Base-by-base conservation (phyloP, 2,888 invertebrate species). In the Tipula helvola region DNA sequence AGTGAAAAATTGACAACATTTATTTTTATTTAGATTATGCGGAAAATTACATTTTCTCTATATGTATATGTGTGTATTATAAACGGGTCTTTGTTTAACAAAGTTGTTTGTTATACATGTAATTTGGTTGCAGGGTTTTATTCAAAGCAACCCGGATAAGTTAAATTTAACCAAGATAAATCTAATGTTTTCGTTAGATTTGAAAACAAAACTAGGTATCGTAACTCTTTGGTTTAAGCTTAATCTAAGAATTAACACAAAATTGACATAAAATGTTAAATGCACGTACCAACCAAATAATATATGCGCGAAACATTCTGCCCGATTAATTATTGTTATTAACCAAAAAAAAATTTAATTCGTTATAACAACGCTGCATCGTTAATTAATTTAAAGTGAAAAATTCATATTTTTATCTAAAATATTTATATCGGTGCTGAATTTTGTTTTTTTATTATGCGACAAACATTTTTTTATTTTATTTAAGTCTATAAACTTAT, bases 11-110 rank as follows among this genome's bases (percentile, higher is more conserved):
- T 57, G 52, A 57, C 52, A 57, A 57, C 52, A 57, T 88, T 88
- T 88, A 88, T 89, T 89, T 88, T 89, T 88, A 88, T 88, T 88
- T 88, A 88, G 89, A 89, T 88, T 89, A 88, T 88, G 88, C 87
- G 88, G 88, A 89, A 89, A 89, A 89, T 88, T 89, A 88, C 88
- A 88, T 57, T 57, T 57, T 57, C 52, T 57, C 52, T 57, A 57
- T 57, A 57, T 16, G 16, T 28, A 28, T 5, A 47, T 47, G 52
- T 57, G 16, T 57, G 52, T 47, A 47, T 39, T 10, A 57, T 57
- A 57, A 57, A 57, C 16, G 52, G 8, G 16, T 5, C 4, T n/a
- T 5, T 57, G 16, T 7, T 16, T 57, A 57, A 5, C 8, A 57
- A 16, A 57, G 52, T 16, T 57, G 16, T 57, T 57, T 57, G 52